These are phyloP conservation scores for Hydropotes inermis DNA, from an alignment of 2,113 vertebrate species.

Conservation along the genomic window DNA sequence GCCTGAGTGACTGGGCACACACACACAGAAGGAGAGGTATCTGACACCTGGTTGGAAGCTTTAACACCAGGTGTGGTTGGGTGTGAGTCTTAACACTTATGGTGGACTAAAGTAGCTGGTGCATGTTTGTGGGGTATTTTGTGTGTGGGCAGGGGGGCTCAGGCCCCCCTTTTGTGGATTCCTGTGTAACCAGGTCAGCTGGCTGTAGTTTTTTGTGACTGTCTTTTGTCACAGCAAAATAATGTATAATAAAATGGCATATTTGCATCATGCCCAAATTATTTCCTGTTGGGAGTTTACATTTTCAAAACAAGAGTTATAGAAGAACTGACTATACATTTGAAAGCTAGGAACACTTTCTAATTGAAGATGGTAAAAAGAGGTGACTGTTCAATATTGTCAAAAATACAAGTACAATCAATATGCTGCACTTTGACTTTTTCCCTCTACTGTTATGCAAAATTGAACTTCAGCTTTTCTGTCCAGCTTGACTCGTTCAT, in stretches of 20 bases:
- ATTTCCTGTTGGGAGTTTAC: background rate
- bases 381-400: background rate
- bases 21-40: background rate
- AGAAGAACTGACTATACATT: background rate
- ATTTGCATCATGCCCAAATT: background rate
- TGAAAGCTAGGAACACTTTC: background rate
- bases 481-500: background rate
- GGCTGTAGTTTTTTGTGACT: background rate
- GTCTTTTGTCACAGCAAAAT: background rate
- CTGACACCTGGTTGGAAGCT: background rate
- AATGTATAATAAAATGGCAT: background rate
- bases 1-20: background rate
- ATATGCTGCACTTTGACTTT: background rate
- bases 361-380: background rate
- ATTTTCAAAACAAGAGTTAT: slow-evolving; percentile 1
- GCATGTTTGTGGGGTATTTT: background rate
- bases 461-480: background rate
- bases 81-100: background rate
- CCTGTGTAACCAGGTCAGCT: background rate
- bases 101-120: background rate
- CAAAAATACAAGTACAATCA: background rate
- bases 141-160: background rate
- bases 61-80: no score
- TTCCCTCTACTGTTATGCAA: background rate
- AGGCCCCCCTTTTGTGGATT: background rate